Evolutionary conservation across 1,140 invertebrate species (phyloP).

Genomic region (Gerris buenoi): DNA sequence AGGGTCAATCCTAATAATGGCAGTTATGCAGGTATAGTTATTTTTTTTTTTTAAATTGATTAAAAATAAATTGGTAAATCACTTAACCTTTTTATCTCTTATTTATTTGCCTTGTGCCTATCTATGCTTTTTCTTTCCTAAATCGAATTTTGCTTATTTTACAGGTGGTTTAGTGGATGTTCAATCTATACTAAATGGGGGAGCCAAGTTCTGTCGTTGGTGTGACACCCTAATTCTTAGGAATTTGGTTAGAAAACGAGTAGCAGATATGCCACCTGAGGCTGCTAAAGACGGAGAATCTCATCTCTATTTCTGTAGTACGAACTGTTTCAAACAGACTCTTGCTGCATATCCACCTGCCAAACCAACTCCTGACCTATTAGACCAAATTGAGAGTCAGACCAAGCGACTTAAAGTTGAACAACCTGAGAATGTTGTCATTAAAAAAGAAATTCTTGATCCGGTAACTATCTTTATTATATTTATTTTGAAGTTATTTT

Average conservation of each 20-base stretch:
- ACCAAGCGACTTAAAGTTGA: not conserved
- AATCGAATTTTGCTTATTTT: conserved; percentile 11
- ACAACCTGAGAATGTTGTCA: too few relatives aligned
- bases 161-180: conserved; percentile 57
- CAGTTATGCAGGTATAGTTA: conserved; percentile 48
- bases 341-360: not conserved
- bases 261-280: conserved; percentile 54
- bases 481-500: not conserved
- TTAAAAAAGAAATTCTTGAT: not conserved
- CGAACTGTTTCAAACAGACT: conserved; percentile 61
- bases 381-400: not conserved
- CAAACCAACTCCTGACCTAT: not conserved
- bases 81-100: not conserved
- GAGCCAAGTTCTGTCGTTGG: conserved; percentile 76
- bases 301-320: conserved; percentile 69
- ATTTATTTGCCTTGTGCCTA: not conserved
- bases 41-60: not conserved
- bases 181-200: conserved; percentile 74
- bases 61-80: not conserved
- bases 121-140: too few relatives aligned
- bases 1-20: conserved; percentile 67
- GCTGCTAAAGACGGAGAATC: conserved; percentile 47
- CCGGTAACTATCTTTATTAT: not conserved
- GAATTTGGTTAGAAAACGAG: conserved; percentile 62
- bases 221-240: conserved; percentile 80